Evolutionary conservation across 2,113 vertebrate genomes (phyloP).

Genomic region (Crotalus horridus): DNA sequence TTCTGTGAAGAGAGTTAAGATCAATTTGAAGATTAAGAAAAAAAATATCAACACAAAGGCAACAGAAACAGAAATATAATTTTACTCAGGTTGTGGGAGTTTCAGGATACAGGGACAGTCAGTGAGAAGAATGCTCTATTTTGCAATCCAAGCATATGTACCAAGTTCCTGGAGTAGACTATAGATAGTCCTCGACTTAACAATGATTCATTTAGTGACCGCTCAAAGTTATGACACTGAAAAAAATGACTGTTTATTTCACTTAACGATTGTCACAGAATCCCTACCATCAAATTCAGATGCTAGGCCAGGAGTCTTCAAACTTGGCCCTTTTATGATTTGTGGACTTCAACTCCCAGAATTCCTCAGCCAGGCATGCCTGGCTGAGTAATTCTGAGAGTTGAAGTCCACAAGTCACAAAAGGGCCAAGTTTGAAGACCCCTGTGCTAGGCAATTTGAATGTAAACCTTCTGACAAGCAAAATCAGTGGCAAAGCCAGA

Average conservation of each 20-base stretch:
- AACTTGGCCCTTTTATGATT: too few species aligned
- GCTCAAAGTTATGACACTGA: background rate
- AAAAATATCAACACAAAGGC: background rate
- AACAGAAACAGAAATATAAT: background rate
- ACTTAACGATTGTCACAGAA: too few species aligned
- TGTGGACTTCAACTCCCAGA: too few species aligned
- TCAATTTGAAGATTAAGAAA: background rate
- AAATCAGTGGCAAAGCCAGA: too few species aligned
- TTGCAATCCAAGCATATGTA: background rate
- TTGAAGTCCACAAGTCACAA: too few species aligned
- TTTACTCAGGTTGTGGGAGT: background rate
- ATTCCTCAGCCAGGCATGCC: too few species aligned
- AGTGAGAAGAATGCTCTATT: background rate
- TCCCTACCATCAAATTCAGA: too few species aligned
- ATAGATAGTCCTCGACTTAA: background rate
- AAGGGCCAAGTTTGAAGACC: too few species aligned
- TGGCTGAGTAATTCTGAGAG: too few species aligned
- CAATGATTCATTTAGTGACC: background rate
- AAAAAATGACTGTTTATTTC: background rate
- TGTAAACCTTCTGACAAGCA: too few species aligned
- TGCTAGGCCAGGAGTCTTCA: too few species aligned
- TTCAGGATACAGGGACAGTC: background rate
- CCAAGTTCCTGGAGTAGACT: background rate
- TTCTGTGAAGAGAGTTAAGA: background rate
- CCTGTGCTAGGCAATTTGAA: too few species aligned